Conservation (phyloP, 1,140 invertebrate genomes). For the Brachionus plicatilis region DNA sequence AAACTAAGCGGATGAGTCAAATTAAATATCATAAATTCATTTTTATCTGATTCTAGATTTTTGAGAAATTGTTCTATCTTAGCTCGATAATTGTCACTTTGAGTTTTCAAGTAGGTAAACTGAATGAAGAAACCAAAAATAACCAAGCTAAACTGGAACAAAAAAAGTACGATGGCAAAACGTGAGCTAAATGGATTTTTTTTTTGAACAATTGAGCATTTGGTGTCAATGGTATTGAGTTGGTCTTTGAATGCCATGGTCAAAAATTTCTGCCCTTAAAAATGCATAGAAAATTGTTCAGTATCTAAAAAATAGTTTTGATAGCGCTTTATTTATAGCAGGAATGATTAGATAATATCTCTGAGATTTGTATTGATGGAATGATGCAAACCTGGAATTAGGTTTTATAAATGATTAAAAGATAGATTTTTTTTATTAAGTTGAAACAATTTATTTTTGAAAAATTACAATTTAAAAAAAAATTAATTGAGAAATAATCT, state of each 20-base stretch:
- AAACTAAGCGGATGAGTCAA: not conserved
- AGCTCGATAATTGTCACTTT: not conserved
- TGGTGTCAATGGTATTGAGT: not conserved
- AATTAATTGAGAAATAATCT: conserved; percentile 2
- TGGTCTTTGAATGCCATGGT: not conserved
- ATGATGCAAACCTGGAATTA: not conserved
- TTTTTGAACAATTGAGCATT: not conserved
- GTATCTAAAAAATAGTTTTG: not conserved
- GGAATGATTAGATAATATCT: not conserved
- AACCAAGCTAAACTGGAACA: not conserved
- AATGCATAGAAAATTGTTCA: not conserved
- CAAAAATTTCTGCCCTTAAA: not conserved
- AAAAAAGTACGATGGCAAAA: not conserved
- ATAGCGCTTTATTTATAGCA: not conserved
- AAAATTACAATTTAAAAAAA: not conserved
- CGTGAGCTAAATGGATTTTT: not conserved
- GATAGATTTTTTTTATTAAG: not conserved
- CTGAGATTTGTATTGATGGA: not conserved
- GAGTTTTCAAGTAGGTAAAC: not conserved
- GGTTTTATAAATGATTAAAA: not conserved
- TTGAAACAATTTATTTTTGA: conserved; percentile 2
- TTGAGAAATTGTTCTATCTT: not conserved
- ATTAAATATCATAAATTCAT: not conserved
- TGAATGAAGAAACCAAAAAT: not conserved
- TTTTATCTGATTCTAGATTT: not conserved